Percentiles rank a stretch among this genome's conserved stretches.
Conservation (phyloP, 2,113 vertebrate genomes). For the Notiomystis cincta region DNA sequence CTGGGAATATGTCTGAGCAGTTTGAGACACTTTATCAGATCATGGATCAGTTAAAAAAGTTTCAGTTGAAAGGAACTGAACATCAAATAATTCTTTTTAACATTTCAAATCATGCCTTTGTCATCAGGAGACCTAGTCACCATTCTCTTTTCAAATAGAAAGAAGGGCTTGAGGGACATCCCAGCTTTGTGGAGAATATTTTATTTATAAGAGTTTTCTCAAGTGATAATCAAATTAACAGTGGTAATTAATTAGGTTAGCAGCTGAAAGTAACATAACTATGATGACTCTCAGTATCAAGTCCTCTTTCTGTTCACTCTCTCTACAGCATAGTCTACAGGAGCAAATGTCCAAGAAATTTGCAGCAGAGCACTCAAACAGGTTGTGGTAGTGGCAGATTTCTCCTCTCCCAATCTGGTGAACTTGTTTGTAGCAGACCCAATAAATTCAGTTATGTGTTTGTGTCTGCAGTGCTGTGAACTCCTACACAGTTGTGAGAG, state of each 20-base stretch:
- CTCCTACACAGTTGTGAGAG: neutral
- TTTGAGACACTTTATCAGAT: neutral
- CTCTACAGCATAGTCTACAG: neutral
- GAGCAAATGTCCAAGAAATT: neutral
- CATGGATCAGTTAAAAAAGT: neutral
- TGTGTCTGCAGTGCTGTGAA: neutral
- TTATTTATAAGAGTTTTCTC: slow-evolving; percentile 9
- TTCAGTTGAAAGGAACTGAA: neutral
- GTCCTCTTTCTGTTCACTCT: neutral
- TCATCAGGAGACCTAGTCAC: neutral
- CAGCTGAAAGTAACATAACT: neutral
- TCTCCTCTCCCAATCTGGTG: neutral
- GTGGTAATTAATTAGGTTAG: neutral
- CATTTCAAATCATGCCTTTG: neutral
- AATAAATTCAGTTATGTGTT: neutral
- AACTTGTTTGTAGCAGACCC: neutral
- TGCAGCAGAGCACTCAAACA: neutral
- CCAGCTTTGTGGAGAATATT: neutral
- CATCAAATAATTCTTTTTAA: neutral
- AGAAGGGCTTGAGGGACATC: neutral
- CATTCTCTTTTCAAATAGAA: neutral
- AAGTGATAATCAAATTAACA: neutral
- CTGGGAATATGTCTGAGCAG: neutral
- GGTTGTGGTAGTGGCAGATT: neutral
- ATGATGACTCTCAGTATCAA: neutral